A percentile compares a stretch with the other conserved stretches of the same genome.
Conservation (phyloP, 1,140 invertebrate genomes). For the Carposina sasakii region DNA sequence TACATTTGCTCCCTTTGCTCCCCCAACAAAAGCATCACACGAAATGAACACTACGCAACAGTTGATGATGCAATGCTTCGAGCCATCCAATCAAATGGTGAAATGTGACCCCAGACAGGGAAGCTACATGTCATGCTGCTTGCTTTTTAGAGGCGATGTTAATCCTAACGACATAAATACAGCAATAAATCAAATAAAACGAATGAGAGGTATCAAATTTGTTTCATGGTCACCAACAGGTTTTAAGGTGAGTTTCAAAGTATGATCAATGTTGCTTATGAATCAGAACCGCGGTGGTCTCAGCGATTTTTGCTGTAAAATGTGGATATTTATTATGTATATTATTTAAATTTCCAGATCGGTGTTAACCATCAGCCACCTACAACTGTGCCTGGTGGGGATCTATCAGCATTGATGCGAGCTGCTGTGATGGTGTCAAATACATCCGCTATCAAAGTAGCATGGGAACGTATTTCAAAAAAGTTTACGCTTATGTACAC, state of each 20-base stretch:
- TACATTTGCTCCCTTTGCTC: slow-evolving; percentile 85
- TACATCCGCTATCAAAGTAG: slow-evolving; percentile 82
- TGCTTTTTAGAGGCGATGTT: slow-evolving; percentile 80
- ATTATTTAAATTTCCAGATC: slow-evolving; percentile 45
- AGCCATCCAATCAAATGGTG: slow-evolving; percentile 88
- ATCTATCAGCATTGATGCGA: slow-evolving; percentile 78
- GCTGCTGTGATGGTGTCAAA: slow-evolving; percentile 85
- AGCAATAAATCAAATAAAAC: slow-evolving; percentile 79
- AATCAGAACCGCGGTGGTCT: background rate
- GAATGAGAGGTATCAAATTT: slow-evolving; percentile 78
- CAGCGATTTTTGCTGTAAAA: background rate
- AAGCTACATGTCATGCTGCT: slow-evolving; percentile 85
- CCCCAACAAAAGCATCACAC: slow-evolving; percentile 80
- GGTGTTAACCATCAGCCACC: slow-evolving; percentile 83
- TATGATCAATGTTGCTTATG: background rate
- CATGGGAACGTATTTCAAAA: slow-evolving; percentile 78
- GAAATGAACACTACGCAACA: slow-evolving; percentile 80
- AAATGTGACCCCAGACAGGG: slow-evolving; percentile 81
- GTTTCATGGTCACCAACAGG: slow-evolving; percentile 84
- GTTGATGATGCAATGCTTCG: slow-evolving; percentile 86
- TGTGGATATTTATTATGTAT: background rate
- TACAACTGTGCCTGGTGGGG: slow-evolving; percentile 81
- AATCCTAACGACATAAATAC: slow-evolving; percentile 82
- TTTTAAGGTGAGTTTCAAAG: slow-evolving; percentile 71
- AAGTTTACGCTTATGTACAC: slow-evolving; percentile 84